Evolutionary conservation across 1,140 invertebrate genomes (phyloP), one percentile per base, ranked within the genome.

Genomic region (Heterodera carotae): DNA sequence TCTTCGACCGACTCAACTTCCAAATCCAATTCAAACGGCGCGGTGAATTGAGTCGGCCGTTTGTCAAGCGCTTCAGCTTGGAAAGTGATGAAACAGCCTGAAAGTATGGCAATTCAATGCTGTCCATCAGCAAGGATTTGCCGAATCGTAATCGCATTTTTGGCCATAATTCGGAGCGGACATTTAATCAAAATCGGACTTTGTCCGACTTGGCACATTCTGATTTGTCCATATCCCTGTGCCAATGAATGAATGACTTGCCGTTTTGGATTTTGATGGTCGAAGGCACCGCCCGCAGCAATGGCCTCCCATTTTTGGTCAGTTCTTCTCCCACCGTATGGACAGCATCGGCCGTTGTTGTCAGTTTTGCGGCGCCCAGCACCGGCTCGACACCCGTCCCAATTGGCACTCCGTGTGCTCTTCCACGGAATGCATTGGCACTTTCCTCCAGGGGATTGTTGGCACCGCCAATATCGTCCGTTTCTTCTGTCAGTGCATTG

Each of bases 51-150:
- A n/a, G 75, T 64, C n/a, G 80, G 80, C 3, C 80, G 70, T 15
- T 81, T 70, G 62, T 56, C 33, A 10, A 81, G 66, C 15, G 53
- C 36, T 39, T 76, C 79, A 12, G 75, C 78, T 69, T 81, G 79
- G 80, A 81, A 81, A 2, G 80, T 81, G 27, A 81, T 78, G 33
- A 81, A 66, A 36, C 80, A 81, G n/a, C 80, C 80, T 22, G 33
- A 12, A 62, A 39, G 31, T 53, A 48, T 22, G 29, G 69, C n/a
- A n/a, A n/a, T n/a, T n/a, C n/a, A n/a, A n/a, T n/a, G n/a, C n/a
- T n/a, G n/a, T n/a, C n/a, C n/a, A n/a, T n/a, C n/a, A n/a, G n/a
- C n/a, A n/a, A n/a, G n/a, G n/a, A n/a, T n/a, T n/a, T n/a, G n/a
- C n/a, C n/a, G n/a, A n/a, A n/a, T n/a, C n/a, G n/a, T n/a, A n/a